These are phyloP conservation scores for Anthopleura xanthogrammica DNA, from an alignment of 92 coral and sea anemone genomes.

Conservation along the genomic window DNA sequence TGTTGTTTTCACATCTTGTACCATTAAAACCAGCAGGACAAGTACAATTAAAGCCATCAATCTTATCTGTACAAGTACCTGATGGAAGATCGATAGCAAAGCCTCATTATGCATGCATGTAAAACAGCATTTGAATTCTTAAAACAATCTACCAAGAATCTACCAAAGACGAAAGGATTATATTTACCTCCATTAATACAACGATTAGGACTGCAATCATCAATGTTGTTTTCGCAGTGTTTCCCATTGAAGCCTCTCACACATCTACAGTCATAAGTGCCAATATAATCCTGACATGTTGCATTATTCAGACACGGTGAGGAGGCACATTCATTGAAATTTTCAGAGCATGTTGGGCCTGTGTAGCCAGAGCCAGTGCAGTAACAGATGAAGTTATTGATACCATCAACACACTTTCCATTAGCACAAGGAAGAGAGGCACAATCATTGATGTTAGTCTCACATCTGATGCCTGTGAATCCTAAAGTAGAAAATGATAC, in stretches of 20 bases:
- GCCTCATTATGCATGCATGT: not conserved
- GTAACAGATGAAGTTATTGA: conserved; percentile 62
- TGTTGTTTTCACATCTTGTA: conserved; percentile 51
- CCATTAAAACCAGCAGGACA: conserved; percentile 68
- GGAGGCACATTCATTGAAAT: conserved; percentile 69
- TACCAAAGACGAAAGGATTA: conserved; percentile 47
- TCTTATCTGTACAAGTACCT: conserved; percentile 45
- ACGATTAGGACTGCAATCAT: conserved; percentile 73
- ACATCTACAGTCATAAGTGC: conserved; percentile 75
- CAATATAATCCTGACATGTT: conserved; percentile 72
- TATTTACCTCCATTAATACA: conserved; percentile 81
- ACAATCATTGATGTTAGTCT: conserved; percentile 82
- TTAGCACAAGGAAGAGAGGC: conserved; percentile 51
- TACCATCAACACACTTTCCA: conserved; percentile 65
- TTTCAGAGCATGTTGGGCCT: conserved; percentile 65
- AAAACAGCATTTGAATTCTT: not conserved
- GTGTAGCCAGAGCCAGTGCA: conserved; percentile 81
- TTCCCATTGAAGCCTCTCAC: conserved; percentile 65
- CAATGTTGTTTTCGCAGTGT: conserved; percentile 70
- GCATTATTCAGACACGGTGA: conserved; percentile 70
- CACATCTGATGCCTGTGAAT: conserved; percentile 71
- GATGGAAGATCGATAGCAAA: not conserved
- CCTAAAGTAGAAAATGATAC: too few species aligned
- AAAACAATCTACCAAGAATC: too few species aligned
- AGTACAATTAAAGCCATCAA: conserved; percentile 56